phyloP scores from a whole-genome alignment of 2,888 invertebrate genomes.

The Podabrus alpinus region DNA sequence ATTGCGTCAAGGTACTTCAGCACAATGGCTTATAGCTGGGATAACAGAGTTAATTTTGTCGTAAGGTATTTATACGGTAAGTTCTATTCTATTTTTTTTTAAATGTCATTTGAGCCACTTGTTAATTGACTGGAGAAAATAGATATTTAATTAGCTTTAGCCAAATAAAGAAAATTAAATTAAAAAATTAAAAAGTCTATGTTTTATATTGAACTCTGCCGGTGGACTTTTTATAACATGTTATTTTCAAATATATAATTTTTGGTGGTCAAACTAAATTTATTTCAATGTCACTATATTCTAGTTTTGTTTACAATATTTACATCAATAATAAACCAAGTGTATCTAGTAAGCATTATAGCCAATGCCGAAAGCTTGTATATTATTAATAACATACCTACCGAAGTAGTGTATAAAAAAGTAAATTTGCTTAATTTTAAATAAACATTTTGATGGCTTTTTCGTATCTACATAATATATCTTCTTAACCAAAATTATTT shows the following conservation, averaged over 20 bases:
- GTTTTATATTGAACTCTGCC: not conserved
- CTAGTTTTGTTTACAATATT: not conserved
- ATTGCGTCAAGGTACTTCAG: not conserved
- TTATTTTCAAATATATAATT: slow-evolving; percentile 2
- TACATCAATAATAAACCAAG: not conserved
- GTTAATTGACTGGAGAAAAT: slow-evolving; percentile 14
- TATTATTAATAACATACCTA: not conserved
- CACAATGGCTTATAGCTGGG: slow-evolving; percentile 82
- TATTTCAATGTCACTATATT: not conserved
- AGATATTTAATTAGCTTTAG: not conserved
- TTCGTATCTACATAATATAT: not conserved
- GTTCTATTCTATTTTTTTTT: slow-evolving; percentile 45
- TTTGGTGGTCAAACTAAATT: not conserved
- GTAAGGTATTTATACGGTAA: slow-evolving; percentile 82
- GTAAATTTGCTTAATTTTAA: not conserved
- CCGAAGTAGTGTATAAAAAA: not conserved
- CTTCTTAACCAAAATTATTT: not conserved
- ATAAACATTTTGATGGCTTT: not conserved
- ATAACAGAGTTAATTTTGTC: slow-evolving; percentile 81
- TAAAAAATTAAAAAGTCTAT: not conserved
- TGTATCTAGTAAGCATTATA: not conserved
- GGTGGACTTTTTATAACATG: not conserved
- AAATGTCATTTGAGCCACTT: slow-evolving; percentile 16
- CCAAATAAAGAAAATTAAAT: not conserved
- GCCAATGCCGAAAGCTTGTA: not conserved